Conservation (phyloP, 2,113 vertebrate species). For the Arothron firmamentum region DNA sequence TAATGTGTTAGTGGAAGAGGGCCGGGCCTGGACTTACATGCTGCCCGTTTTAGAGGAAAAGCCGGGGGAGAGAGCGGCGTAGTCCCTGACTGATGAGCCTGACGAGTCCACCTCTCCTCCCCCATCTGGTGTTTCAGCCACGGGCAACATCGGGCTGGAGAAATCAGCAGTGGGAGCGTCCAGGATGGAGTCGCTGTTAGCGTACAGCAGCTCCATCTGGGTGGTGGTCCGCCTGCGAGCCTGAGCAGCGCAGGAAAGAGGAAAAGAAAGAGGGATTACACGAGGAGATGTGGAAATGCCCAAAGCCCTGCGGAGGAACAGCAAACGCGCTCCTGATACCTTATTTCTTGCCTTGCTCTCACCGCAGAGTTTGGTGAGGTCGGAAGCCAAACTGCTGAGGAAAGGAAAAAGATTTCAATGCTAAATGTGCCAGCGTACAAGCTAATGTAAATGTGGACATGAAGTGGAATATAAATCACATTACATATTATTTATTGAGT, state of each 20-base stretch:
- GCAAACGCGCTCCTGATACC: conserved; percentile 67
- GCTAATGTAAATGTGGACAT: too few relatives aligned
- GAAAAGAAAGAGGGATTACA: neutral
- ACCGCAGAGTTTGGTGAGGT: conserved; percentile 91
- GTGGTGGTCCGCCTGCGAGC: conserved; percentile 93
- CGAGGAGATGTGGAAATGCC: too few relatives aligned
- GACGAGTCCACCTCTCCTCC: conserved; percentile 73
- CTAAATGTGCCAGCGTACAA: too few relatives aligned
- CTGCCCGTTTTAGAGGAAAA: conserved; percentile 90
- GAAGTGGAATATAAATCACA: too few relatives aligned
- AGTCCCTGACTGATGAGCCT: conserved; percentile 83
- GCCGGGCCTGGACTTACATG: conserved; percentile 86
- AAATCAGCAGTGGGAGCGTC: conserved; percentile 75
- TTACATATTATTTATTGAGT: too few relatives aligned
- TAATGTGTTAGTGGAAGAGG: conserved; percentile 27
- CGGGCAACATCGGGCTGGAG: conserved; percentile 69
- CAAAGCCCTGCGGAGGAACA: too few relatives aligned
- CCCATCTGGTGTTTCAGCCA: conserved; percentile 78
- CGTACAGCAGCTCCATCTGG: conserved; percentile 95
- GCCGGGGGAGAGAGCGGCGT: conserved; percentile 76
- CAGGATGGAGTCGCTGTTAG: conserved; percentile 82
- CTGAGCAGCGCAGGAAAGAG: conserved; percentile 56
- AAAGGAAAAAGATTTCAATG: neutral
- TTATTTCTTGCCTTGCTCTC: conserved; percentile 90
- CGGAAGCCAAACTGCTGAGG: conserved; percentile 81